These are phyloP conservation scores for Chaenodraco wilsoni DNA, from an alignment of 2,797 vertebrate species.

Conservation along the genomic window DNA sequence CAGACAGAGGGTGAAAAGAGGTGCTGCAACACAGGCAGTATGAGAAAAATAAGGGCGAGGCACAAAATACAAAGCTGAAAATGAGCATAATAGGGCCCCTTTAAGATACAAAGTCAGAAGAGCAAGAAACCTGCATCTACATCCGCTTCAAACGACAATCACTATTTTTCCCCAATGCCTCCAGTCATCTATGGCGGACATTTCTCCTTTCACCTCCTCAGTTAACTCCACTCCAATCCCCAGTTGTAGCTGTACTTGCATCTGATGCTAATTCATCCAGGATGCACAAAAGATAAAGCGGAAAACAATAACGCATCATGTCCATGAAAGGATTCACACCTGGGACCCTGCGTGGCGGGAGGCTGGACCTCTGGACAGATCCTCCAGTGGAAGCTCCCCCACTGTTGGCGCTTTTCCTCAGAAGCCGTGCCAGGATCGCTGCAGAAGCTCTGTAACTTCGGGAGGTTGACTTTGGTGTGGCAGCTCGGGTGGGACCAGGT, in stretches of 20 bases:
- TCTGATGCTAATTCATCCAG: slow-evolving; percentile 51
- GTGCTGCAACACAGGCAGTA: no score
- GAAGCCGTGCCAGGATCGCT: slow-evolving; percentile 59
- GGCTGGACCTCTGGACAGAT: slow-evolving; percentile 59
- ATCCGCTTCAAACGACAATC: no score
- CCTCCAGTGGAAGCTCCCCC: slow-evolving; percentile 44
- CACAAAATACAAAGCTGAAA: no score
- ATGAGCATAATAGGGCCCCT: no score
- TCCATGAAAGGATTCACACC: slow-evolving; percentile 68
- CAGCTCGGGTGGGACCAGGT: slow-evolving; percentile 5
- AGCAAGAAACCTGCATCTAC: no score
- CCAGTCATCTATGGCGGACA: slow-evolving; percentile 14
- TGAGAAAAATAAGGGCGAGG: no score
- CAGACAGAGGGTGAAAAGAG: no score
- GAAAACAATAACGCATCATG: slow-evolving; percentile 47
- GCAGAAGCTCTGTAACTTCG: slow-evolving; percentile 53
- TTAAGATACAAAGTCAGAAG: no score
- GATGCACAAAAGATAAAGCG: slow-evolving; percentile 36
- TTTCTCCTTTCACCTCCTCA: slow-evolving; percentile 33
- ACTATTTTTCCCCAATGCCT: background rate
- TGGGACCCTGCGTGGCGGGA: slow-evolving; percentile 64
- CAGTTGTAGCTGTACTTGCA: slow-evolving; percentile 36
- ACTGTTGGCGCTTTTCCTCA: slow-evolving; percentile 36
- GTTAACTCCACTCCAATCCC: slow-evolving; percentile 13
- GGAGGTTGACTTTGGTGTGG: slow-evolving; percentile 32